Conservation (phyloP, 2,113 vertebrate species). For the Dipodomys merriami region DNA sequence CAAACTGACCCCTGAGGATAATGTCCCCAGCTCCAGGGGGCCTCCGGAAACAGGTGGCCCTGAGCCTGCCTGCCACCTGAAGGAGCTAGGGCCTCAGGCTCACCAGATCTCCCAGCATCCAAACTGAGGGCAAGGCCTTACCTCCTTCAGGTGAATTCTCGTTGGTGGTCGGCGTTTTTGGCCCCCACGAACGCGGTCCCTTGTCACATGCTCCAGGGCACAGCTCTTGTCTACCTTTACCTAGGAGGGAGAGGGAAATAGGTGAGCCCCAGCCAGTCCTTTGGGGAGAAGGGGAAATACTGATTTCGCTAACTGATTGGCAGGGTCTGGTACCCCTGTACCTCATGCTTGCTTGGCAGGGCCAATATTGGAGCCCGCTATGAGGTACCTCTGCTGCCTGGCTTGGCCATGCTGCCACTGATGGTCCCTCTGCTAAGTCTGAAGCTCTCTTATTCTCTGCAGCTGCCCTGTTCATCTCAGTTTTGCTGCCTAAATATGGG, state of each 20-base stretch:
- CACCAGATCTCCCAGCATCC: neutral
- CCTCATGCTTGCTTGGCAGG: neutral
- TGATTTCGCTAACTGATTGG: neutral
- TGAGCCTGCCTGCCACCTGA: no score
- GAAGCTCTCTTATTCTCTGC: neutral
- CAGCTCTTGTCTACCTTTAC: conserved; percentile 92
- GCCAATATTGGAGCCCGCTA: no score
- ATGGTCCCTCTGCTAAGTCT: neutral
- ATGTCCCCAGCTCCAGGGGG: neutral
- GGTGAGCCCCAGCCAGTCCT: neutral
- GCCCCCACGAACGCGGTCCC: conserved; percentile 91
- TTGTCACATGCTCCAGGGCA: conserved; percentile 94
- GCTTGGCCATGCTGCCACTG: neutral
- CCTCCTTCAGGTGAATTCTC: conserved; percentile 95
- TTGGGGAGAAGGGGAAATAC: neutral
- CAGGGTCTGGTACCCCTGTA: neutral
- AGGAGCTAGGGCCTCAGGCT: no score
- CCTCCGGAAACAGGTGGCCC: no score
- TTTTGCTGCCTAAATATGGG: neutral
- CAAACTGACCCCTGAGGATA: neutral
- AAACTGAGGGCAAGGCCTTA: conserved; percentile 71
- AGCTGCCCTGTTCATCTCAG: neutral
- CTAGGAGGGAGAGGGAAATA: conserved; percentile 80
- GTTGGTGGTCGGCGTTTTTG: conserved; percentile 93
- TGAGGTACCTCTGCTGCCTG: neutral